Conservation (phyloP, 1,140 invertebrate species). For the Bombus terrestris region DNA sequence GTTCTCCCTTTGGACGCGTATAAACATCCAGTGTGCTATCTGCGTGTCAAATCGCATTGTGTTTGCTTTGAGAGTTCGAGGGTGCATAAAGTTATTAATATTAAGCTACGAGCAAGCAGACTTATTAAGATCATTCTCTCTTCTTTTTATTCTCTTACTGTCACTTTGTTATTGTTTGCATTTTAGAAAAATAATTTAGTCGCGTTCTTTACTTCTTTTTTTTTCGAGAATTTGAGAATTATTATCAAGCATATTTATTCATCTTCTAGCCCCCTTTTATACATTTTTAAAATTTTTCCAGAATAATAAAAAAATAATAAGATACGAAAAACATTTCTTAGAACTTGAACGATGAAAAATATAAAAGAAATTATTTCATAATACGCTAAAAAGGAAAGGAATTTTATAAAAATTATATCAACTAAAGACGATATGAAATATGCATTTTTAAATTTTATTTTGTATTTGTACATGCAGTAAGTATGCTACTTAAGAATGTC, state of each 20-base stretch:
- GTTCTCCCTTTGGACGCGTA: conserved; percentile 53
- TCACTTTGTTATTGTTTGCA: not conserved
- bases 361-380: not conserved
- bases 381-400: not conserved
- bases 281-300: not conserved
- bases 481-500: not conserved
- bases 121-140: conserved; percentile 25
- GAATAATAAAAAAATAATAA: not conserved
- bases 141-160: not conserved
- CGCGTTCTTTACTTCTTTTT: not conserved
- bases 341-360: not conserved
- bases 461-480: not conserved
- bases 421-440: not conserved
- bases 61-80: conserved; percentile 68
- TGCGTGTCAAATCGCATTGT: conserved; percentile 74
- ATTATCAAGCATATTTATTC: not conserved
- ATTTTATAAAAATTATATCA: not conserved
- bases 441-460: not conserved
- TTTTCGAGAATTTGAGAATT: not conserved
- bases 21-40: conserved; percentile 70
- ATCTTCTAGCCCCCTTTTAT: accelerated
- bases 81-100: conserved; percentile 81
- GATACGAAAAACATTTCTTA: not conserved
- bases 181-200: not conserved
- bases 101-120: conserved; percentile 24